Evolutionary conservation across 2,113 vertebrate species (phyloP).

Genomic region (Daboia siamensis): DNA sequence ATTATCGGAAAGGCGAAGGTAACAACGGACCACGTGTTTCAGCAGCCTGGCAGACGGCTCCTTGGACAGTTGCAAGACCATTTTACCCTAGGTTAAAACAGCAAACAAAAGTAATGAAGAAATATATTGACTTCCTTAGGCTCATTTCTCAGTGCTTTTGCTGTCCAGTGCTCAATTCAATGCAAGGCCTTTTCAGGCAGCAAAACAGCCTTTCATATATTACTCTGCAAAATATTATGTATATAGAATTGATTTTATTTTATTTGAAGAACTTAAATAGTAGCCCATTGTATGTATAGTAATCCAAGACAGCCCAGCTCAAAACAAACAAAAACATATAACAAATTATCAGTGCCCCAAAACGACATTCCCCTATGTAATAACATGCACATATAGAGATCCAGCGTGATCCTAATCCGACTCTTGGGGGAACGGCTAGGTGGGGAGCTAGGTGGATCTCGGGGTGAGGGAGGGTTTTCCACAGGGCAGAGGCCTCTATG

Average conservation of each 20-base stretch:
- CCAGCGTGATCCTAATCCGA: background rate
- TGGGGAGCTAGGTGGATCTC: background rate
- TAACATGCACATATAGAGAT: background rate
- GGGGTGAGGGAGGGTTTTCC: background rate
- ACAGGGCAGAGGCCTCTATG: background rate
- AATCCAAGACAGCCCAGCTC: background rate
- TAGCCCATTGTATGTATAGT: background rate
- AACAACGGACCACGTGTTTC: slow-evolving; percentile 96
- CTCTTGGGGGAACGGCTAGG: background rate
- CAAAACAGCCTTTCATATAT: background rate
- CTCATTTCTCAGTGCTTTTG: background rate
- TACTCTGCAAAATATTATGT: background rate
- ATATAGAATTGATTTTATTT: background rate
- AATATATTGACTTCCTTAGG: background rate
- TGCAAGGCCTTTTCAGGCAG: background rate
- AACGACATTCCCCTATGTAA: background rate
- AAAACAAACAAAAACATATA: background rate
- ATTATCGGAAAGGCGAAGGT: slow-evolving; percentile 96
- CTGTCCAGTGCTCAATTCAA: background rate
- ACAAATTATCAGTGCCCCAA: background rate
- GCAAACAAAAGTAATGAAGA: slow-evolving; percentile 24
- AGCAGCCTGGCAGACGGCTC: slow-evolving; percentile 92
- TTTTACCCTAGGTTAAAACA: slow-evolving; percentile 84
- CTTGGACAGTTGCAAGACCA: slow-evolving; percentile 97
- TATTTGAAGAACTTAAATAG: background rate